Percentiles rank a stretch among this genome's conserved stretches.
Conservation (phyloP, 1,140 invertebrate genomes). For the Drosophila simulans region DNA sequence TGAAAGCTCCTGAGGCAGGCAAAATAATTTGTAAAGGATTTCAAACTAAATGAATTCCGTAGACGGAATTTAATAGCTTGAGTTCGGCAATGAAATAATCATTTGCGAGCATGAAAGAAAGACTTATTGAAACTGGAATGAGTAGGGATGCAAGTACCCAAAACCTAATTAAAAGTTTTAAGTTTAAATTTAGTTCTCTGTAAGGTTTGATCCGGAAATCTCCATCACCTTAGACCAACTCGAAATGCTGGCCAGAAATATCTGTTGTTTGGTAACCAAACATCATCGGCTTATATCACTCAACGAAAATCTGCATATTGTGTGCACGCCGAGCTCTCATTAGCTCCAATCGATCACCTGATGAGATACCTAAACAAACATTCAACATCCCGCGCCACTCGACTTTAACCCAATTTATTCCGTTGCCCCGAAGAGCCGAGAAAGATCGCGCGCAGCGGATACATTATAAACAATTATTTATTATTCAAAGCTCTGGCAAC, state of each 20-base stretch:
- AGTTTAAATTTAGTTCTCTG: no score
- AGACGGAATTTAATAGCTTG: neutral
- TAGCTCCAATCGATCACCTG: conserved; percentile 37
- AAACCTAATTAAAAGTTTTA: no score
- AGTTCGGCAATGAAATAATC: neutral
- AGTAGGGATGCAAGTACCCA: neutral
- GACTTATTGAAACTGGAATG: neutral
- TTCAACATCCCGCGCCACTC: conserved; percentile 1
- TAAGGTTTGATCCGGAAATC: neutral
- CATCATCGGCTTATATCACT: conserved; percentile 5
- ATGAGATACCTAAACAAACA: conserved; percentile 19
- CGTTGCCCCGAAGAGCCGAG: conserved; percentile 14
- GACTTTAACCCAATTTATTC: conserved; percentile 39
- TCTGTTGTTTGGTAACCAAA: neutral
- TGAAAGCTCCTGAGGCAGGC: neutral
- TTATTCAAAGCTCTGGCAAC: conserved; percentile 50
- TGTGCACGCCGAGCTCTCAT: conserved; percentile 4
- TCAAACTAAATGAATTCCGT: neutral
- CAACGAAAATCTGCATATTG: conserved; percentile 3
- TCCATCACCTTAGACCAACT: neutral
- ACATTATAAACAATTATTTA: conserved; percentile 68
- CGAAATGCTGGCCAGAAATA: neutral
- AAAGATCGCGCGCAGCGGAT: conserved; percentile 32
- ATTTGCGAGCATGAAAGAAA: no score
- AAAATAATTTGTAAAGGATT: conserved; percentile 3